A percentile compares a stretch with the other conserved stretches of the same genome.
Conservation (phyloP, 2,797 vertebrate species). For the Adrianichthys oophorus region DNA sequence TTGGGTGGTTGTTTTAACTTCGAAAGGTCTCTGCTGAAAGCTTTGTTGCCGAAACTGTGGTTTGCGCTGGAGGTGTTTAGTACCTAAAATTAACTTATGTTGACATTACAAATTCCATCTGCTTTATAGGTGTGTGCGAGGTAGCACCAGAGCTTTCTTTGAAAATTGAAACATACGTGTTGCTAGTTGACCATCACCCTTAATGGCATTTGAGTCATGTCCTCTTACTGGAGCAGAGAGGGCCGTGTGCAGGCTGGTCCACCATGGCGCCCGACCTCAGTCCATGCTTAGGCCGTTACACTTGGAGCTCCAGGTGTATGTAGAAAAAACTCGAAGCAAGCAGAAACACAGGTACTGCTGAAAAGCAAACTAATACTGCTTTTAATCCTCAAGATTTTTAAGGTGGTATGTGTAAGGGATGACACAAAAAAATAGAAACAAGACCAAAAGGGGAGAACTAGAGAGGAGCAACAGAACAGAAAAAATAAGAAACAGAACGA, state of each 20-base stretch:
- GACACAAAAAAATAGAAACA: too few relatives aligned
- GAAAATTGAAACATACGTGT: not conserved
- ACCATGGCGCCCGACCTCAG: constrained; percentile 74
- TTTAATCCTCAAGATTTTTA: too few relatives aligned
- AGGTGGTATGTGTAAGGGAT: too few relatives aligned
- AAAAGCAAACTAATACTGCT: not conserved
- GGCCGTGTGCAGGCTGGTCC: constrained; percentile 80
- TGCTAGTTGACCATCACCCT: constrained; percentile 1
- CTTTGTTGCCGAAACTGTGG: constrained; percentile 24
- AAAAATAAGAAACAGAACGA: too few relatives aligned
- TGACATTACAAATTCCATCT: not conserved
- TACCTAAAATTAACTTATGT: constrained; percentile 13
- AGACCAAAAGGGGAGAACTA: too few relatives aligned
- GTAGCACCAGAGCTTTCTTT: not conserved
- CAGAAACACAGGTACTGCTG: constrained; percentile 79
- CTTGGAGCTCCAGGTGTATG: constrained; percentile 78
- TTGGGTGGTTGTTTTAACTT: constrained; percentile 14
- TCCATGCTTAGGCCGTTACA: constrained; percentile 76
- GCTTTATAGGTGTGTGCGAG: not conserved
- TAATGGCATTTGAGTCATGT: constrained; percentile 64
- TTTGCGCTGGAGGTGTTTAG: constrained; percentile 18
- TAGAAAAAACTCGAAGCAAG: constrained; percentile 75
- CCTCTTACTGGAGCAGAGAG: constrained; percentile 77
- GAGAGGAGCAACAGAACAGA: too few relatives aligned
- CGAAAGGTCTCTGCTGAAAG: constrained; percentile 23